A percentile compares a stretch with the other conserved stretches of the same genome.
These are phyloP conservation scores for Hipparchia semele DNA, from an alignment of 2,888 invertebrate species.

Conservation along the genomic window DNA sequence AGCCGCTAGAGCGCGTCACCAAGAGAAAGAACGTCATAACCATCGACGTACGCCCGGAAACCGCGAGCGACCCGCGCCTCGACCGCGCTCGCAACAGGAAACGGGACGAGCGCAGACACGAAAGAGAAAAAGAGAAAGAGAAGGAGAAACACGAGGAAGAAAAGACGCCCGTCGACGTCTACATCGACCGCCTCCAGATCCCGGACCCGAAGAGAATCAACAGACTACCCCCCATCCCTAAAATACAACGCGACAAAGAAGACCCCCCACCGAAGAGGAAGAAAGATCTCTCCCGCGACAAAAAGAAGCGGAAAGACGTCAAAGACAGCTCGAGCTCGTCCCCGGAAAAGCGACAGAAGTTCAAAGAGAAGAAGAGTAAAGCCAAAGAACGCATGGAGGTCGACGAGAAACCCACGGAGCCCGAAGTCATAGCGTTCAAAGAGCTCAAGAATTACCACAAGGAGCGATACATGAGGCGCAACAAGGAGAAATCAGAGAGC, in stretches of 20 bases:
- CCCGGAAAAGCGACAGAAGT: constrained; percentile 45
- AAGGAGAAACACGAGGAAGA: constrained; percentile 33
- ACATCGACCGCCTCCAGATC: constrained; percentile 52
- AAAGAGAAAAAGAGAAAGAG: constrained; percentile 37
- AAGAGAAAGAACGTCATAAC: constrained; percentile 76
- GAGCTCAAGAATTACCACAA: constrained; percentile 82
- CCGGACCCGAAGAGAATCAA: constrained; percentile 62
- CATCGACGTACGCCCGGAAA: constrained; percentile 61
- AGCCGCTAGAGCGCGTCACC: constrained; percentile 68
- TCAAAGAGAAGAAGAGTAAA: constrained; percentile 44
- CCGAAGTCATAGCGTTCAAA: constrained; percentile 76
- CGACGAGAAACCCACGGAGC: constrained; percentile 45
- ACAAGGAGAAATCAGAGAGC: constrained; percentile 84
- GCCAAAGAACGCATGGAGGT: constrained; percentile 43
- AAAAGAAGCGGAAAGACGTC: constrained; percentile 47
- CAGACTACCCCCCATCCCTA: constrained; percentile 75
- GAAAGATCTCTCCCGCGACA: constrained; percentile 46
- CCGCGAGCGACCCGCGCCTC: constrained; percentile 49
- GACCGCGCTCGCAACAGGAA: constrained; percentile 37
- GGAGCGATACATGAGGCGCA: constrained; percentile 86
- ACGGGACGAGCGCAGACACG: constrained; percentile 36
- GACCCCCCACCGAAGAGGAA: constrained; percentile 38
- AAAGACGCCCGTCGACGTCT: constrained; percentile 44
- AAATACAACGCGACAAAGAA: constrained; percentile 54
- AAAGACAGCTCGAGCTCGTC: constrained; percentile 44